Percentiles rank a stretch among this genome's conserved stretches.
Evolutionary conservation across 1,140 invertebrate genomes (phyloP).

Genomic region (Drosophila bocqueti): DNA sequence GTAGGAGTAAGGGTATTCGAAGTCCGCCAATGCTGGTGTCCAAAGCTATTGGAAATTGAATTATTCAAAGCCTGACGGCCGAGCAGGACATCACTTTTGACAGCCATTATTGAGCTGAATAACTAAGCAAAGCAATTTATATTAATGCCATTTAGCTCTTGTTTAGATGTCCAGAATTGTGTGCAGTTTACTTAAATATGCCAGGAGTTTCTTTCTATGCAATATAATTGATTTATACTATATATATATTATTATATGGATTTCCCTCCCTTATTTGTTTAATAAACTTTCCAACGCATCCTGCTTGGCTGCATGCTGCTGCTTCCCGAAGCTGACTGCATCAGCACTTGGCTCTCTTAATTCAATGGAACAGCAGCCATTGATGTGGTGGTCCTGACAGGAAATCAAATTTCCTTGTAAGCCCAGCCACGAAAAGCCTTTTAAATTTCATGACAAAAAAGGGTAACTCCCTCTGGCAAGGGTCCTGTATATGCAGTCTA

Average conservation of each 20-base stretch:
- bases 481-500: neutral
- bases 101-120: constrained; percentile 37
- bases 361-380: constrained; percentile 16
- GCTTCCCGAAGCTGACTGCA: neutral
- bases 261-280: neutral
- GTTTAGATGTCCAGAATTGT: neutral
- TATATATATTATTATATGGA: neutral
- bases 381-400: constrained; percentile 4
- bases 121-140: constrained; percentile 34
- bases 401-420: constrained; percentile 39
- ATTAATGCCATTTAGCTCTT: constrained; percentile 26
- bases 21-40: constrained; percentile 6
- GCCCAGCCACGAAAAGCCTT: constrained; percentile 20
- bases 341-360: constrained; percentile 10
- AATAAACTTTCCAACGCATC: constrained; percentile 2
- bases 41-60: constrained; percentile 23
- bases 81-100: constrained; percentile 16
- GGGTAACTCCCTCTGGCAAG: neutral
- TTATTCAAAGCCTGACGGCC: constrained; percentile 21
- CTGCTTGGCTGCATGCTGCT: neutral
- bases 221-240: too few species aligned
- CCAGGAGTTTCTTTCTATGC: neutral
- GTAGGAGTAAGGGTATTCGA: neutral
- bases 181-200: neutral
- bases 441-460: constrained; percentile 13